Evolutionary conservation across 2,797 vertebrate genomes (phyloP), one percentile per base, ranked within the genome.

Genomic region (Corythornis leucogaster): DNA sequence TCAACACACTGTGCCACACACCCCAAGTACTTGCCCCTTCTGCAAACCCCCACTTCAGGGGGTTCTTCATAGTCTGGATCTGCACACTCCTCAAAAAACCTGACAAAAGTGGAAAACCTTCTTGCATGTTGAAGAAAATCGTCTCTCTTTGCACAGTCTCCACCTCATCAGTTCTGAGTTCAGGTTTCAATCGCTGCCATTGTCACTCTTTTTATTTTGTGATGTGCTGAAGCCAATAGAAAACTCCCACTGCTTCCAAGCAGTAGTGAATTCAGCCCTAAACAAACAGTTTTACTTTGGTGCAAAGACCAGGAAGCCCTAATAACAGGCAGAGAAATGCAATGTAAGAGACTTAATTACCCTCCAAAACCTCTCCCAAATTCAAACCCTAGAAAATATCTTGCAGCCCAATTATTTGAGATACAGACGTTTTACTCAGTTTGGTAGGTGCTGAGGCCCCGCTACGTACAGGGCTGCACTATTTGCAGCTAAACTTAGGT

Each of bases 401-500:
- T 45, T 3, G 3, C 14, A 50, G 63, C 17, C 8, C 8, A 55
- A 33, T 42, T 8, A n/a, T 9, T 24, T 1, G 25, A 45, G 54
- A 35, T 35, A 2, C 13, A 22, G 2, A 80, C 67, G 45, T 64
- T 67, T 28, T 6, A 2, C 24, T 5, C 14, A 83, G 22, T 19
- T 68, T 33, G 67, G 85, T 15, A 80, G 94, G 87, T 35, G 55
- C 61, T 7, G 80, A 89, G 66, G 77, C 79, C 88, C 74, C 75
- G 0, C 38, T 28, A 9, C 2, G 1, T 8, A 31, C 71, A 62
- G 79, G 57, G 80, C 61, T 86, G 85, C 73, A 17, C 46, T 38
- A 14, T 84, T 76, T 89, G 95, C 87, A 91, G 95, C 96, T 96
- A 96, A 97, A 96, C 96, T 96, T 94, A 90, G 97, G 97, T 98